These are phyloP conservation scores for Hemichromis elongatus DNA, from an alignment of 2,113 vertebrate species.

Conservation along the genomic window DNA sequence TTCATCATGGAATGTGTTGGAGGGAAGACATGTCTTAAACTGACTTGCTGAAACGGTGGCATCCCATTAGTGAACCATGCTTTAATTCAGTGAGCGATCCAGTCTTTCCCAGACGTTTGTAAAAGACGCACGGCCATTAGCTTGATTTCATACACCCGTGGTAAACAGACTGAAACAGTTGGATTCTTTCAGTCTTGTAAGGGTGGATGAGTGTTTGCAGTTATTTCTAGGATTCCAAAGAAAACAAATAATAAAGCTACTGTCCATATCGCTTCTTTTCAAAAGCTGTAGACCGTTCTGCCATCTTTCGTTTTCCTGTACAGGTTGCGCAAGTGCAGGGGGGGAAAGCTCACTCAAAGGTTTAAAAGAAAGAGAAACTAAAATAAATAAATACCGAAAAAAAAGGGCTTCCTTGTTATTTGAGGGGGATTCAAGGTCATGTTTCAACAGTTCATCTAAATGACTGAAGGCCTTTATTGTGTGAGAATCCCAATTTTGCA, in stretches of 20 bases:
- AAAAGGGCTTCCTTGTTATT: not conserved
- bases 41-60: not conserved
- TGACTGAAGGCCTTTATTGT: not conserved
- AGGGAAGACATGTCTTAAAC: not conserved
- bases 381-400: not conserved
- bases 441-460: slow-evolving; percentile 19
- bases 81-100: not conserved
- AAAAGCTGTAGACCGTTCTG: not conserved
- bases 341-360: fast-evolving
- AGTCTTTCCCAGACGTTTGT: not conserved
- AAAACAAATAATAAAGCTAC: not conserved
- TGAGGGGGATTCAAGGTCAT: not conserved
- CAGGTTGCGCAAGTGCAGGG: fast-evolving
- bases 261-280: not conserved
- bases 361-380: not conserved
- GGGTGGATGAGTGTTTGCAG: not conserved
- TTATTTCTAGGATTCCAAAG: not conserved
- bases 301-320: not conserved
- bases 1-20: fast-evolving
- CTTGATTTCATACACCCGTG: not conserved
- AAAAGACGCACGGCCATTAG: not conserved
- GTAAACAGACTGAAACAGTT: not conserved
- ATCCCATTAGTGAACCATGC: not conserved
- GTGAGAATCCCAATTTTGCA: slow-evolving; percentile 21
- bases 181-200: not conserved